Evolutionary conservation across 2,797 vertebrate species (phyloP), one percentile per base, ranked within the genome.

Genomic region (Clangula hyemalis): DNA sequence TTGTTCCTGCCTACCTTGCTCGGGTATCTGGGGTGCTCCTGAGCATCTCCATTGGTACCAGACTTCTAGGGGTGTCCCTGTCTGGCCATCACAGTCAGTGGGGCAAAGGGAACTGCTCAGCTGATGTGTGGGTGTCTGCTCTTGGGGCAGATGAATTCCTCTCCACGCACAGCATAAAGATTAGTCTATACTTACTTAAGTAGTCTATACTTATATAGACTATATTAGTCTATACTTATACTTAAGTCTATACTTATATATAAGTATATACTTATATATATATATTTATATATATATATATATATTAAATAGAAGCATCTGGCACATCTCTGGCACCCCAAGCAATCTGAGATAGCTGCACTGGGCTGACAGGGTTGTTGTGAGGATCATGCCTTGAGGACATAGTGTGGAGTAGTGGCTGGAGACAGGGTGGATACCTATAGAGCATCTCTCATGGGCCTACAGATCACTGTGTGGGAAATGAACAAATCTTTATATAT

Each of bases 171-270:
- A 4, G 22, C 27, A 28, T 27, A 21, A 68, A 20, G 22, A 77
- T 8, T 0, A 0, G 2, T 4, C 17, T 34, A 3, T 47, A 41
- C 36, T 36, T 41, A 39, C n/a, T n/a, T n/a, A n/a, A n/a, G n/a
- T n/a, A n/a, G n/a, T n/a, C n/a, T n/a, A n/a, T n/a, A n/a, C n/a
- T n/a, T n/a, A n/a, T n/a, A n/a, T n/a, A n/a, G n/a, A n/a, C n/a
- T n/a, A n/a, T n/a, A n/a, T n/a, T n/a, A n/a, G n/a, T n/a, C n/a
- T n/a, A n/a, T n/a, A n/a, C n/a, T n/a, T n/a, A n/a, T n/a, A n/a
- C n/a, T n/a, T n/a, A n/a, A n/a, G n/a, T n/a, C n/a, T n/a, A n/a
- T n/a, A n/a, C n/a, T n/a, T n/a, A n/a, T n/a, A n/a, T n/a, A n/a
- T n/a, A n/a, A n/a, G n/a, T n/a, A n/a, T n/a, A n/a, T n/a, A n/a